Percentiles rank a stretch among this genome's conserved stretches.
Conservation (phyloP, 2,113 vertebrate species). For the Leptosomus discolor region DNA sequence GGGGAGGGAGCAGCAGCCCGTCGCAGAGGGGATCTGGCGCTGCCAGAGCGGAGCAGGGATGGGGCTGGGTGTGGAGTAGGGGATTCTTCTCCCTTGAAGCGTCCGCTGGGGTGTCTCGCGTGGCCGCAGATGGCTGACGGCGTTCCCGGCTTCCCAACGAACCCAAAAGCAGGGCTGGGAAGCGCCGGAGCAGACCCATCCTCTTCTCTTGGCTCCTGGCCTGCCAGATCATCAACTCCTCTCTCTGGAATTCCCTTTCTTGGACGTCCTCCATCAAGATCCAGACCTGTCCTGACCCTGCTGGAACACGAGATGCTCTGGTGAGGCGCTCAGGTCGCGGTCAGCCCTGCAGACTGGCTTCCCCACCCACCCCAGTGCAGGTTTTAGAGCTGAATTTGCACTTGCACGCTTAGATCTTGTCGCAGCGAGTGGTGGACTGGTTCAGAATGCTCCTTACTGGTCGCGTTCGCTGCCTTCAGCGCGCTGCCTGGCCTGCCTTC, state of each 20-base stretch:
- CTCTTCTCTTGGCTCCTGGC: not conserved
- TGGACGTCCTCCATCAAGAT: not conserved
- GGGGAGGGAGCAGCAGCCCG: not conserved
- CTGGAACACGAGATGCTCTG: not conserved
- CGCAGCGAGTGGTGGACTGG: not conserved
- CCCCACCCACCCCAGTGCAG: fast-evolving
- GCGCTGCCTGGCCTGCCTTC: not conserved
- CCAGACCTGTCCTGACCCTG: not conserved
- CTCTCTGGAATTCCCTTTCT: not conserved
- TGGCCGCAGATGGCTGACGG: fast-evolving
- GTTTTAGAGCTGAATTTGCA: not conserved
- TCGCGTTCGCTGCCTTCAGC: not conserved
- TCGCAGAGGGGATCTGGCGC: not conserved
- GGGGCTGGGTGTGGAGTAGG: not conserved
- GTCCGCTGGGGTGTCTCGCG: fast-evolving
- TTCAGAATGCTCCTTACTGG: fast-evolving
- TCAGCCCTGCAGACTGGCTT: not conserved
- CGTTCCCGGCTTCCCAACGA: not conserved
- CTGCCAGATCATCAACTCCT: fast-evolving
- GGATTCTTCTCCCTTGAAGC: not conserved
- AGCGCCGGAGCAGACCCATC: fast-evolving
- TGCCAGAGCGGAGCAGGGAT: not conserved
- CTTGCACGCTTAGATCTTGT: fast-evolving
- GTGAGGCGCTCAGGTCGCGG: fast-evolving
- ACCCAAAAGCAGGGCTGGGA: not conserved